phyloP scores from a whole-genome alignment of 1,140 invertebrate genomes.

The Drosophila truncata region DNA sequence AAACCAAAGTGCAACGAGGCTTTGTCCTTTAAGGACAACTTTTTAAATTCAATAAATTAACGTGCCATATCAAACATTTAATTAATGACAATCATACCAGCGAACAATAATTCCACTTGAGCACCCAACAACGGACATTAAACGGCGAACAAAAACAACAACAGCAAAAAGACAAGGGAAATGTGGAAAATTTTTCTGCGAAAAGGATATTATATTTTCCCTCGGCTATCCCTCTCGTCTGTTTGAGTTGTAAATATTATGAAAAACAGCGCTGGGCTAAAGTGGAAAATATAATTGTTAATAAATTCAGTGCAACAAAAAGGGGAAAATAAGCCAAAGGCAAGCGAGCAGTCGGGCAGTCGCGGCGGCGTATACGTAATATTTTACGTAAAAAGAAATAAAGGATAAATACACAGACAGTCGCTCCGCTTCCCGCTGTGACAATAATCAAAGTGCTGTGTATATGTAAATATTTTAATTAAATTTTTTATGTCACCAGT shows the following conservation, averaged over 20 bases:
- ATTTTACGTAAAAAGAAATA: slow-evolving; percentile 34
- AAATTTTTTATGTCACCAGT: slow-evolving; percentile 61
- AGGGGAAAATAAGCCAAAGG: slow-evolving; percentile 25
- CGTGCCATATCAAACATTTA: slow-evolving; percentile 55
- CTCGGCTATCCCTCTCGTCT: not conserved
- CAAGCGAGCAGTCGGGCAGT: slow-evolving; percentile 16
- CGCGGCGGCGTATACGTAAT: slow-evolving; percentile 55
- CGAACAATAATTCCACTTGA: slow-evolving; percentile 50
- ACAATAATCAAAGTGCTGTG: slow-evolving; percentile 42
- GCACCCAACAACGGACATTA: slow-evolving; percentile 25
- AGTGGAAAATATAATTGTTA: slow-evolving; percentile 66
- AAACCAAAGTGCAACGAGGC: not conserved
- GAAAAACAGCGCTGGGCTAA: slow-evolving; percentile 30
- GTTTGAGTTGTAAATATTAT: slow-evolving; percentile 57
- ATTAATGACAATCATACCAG: slow-evolving; percentile 67
- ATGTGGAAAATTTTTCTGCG: slow-evolving; percentile 3
- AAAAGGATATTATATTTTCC: slow-evolving; percentile 23
- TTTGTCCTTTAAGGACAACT: slow-evolving; percentile 22
- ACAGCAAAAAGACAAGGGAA: not conserved
- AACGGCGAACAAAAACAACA: slow-evolving; percentile 2
- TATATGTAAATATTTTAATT: slow-evolving; percentile 64
- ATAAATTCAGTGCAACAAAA: slow-evolving; percentile 44
- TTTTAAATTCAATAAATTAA: slow-evolving; percentile 46
- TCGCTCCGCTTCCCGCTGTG: not conserved
- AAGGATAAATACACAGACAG: slow-evolving; percentile 28